These are phyloP conservation scores for Deroplatys truncata DNA, from an alignment of 2,888 invertebrate genomes.

Conservation along the genomic window DNA sequence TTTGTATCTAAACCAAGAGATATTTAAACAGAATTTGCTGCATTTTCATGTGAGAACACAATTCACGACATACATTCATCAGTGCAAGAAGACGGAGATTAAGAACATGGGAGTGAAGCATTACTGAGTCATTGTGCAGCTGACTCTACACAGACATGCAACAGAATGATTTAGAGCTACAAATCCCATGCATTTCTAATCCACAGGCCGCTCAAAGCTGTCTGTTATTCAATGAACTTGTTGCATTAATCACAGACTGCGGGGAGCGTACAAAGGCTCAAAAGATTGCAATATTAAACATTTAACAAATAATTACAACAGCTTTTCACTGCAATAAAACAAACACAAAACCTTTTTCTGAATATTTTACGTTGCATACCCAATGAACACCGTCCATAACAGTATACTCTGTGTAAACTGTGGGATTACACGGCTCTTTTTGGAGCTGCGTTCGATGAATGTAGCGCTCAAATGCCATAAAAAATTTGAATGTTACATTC, in stretches of 20 bases:
- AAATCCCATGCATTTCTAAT: neutral
- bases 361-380: neutral
- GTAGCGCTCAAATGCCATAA: too few relatives aligned
- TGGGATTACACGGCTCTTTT: neutral
- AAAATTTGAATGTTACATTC: too few relatives aligned
- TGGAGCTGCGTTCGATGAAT: too few relatives aligned
- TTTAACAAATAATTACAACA: neutral
- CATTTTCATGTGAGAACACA: too few relatives aligned
- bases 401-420: neutral
- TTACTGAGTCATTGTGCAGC: neutral
- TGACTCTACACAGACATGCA: neutral
- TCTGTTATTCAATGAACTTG: neutral
- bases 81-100: too few relatives aligned
- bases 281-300: neutral
- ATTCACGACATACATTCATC: neutral
- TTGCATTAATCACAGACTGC: neutral
- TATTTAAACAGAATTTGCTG: too few relatives aligned
- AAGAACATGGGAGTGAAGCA: neutral
- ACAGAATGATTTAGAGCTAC: neutral
- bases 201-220: neutral
- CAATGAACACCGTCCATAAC: neutral
- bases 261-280: neutral
- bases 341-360: neutral
- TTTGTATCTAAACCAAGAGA: too few relatives aligned
- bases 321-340: neutral